A percentile compares a stretch with the other conserved stretches of the same genome.
phyloP scores from a whole-genome alignment of 2,113 vertebrate species.

The Pedetes capensis region DNA sequence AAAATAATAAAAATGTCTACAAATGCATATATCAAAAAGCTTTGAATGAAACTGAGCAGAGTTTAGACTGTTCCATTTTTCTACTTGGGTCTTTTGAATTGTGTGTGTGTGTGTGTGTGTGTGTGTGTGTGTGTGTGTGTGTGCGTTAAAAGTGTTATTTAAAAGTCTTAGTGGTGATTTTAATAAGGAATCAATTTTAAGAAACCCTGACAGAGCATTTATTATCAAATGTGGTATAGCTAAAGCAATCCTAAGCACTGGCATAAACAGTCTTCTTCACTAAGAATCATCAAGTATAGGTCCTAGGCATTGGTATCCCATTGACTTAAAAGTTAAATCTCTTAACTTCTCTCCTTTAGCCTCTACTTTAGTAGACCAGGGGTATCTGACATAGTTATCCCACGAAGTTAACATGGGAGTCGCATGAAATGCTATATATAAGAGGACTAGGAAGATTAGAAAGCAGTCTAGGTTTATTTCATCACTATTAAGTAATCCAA shows the following conservation, averaged over 20 bases:
- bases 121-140: no score
- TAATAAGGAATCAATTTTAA: fast-evolving
- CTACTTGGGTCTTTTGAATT: neutral
- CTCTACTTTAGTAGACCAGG: neutral
- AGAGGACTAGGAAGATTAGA: neutral
- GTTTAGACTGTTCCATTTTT: neutral
- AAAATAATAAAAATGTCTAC: neutral
- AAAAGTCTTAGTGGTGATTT: neutral
- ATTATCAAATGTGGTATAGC: fast-evolving
- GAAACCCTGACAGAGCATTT: neutral
- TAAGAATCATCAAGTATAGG: neutral
- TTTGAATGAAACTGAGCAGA: neutral
- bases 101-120: no score
- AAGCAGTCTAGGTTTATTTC: neutral
- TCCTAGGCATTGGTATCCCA: neutral
- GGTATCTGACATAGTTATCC: no score
- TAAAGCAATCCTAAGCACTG: neutral
- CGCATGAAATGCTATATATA: no score
- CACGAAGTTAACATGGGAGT: no score
- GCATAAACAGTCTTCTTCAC: neutral
- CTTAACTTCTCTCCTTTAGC: neutral
- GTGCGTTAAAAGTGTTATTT: neutral
- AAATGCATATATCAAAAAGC: neutral
- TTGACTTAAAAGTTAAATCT: neutral
- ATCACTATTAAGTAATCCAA: slow-evolving; percentile 48